A percentile compares a stretch with the other conserved stretches of the same genome.
phyloP scores from a whole-genome alignment of 2,113 vertebrate genomes.

The Lampris megalopsis region DNA sequence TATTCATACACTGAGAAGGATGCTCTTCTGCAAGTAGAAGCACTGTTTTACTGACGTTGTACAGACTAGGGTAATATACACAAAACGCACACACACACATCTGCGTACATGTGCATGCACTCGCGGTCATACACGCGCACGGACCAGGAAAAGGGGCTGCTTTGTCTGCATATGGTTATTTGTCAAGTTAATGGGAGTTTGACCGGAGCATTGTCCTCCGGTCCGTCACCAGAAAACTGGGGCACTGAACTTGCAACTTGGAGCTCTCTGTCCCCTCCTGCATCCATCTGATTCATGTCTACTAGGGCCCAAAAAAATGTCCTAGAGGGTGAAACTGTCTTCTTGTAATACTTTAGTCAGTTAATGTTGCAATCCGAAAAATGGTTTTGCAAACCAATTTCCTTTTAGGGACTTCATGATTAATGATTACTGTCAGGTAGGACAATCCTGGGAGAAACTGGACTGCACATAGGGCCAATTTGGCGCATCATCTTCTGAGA shows the following conservation, averaged over 20 bases:
- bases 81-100: conserved; percentile 29
- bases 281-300: conserved; percentile 9
- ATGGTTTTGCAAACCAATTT: too few species aligned
- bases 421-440: too few species aligned
- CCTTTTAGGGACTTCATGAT: too few species aligned
- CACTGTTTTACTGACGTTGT: conserved; percentile 57
- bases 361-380: too few species aligned
- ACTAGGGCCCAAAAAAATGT: too few species aligned
- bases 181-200: conserved; percentile 55
- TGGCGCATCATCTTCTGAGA: too few species aligned
- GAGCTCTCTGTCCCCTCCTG: neutral
- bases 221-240: conserved; percentile 25
- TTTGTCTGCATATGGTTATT: conserved; percentile 71
- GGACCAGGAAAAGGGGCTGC: conserved; percentile 55
- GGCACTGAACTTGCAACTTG: neutral
- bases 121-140: conserved; percentile 20
- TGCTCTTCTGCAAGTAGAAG: conserved; percentile 65
- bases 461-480: too few species aligned
- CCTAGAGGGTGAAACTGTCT: too few species aligned
- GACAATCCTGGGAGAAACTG: too few species aligned
- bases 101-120: conserved; percentile 1
- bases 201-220: conserved; percentile 16
- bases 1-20: conserved; percentile 68
- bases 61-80: conserved; percentile 63
- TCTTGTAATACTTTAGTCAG: too few species aligned